Evolutionary conservation across 2,113 vertebrate genomes (phyloP).

Genomic region (Notiomystis cincta): DNA sequence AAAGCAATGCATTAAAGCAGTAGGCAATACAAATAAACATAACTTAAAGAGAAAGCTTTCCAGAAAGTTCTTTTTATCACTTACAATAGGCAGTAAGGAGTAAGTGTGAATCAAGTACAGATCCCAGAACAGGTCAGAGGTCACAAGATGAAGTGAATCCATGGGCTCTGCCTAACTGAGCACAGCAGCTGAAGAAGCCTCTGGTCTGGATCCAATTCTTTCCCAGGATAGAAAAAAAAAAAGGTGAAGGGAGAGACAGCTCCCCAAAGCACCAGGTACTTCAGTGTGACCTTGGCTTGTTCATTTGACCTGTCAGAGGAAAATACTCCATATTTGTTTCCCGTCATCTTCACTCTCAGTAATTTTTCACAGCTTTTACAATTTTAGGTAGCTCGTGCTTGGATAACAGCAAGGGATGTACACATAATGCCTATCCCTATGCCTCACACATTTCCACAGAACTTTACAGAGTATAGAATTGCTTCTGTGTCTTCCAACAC

Average conservation of each 20-base stretch:
- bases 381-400: not conserved
- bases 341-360: not conserved
- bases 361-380: not conserved
- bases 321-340: not conserved
- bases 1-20: conserved; percentile 25
- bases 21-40: conserved; percentile 12
- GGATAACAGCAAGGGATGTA: not conserved
- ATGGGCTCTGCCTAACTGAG: not conserved
- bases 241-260: not conserved
- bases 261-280: not conserved
- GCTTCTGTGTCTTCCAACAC: not conserved
- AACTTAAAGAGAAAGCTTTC: conserved; percentile 23
- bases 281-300: not conserved
- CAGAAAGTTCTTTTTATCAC: not conserved
- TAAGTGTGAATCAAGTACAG: not conserved
- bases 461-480: not conserved
- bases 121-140: not conserved
- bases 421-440: not conserved
- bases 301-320: not conserved
- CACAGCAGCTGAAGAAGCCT: not conserved
- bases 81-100: not conserved
- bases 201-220: not conserved
- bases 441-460: not conserved
- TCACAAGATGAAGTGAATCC: not conserved
- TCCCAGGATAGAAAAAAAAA: not conserved